These are phyloP conservation scores for Cygnus olor DNA, from an alignment of 2,797 vertebrate genomes.

Conservation along the genomic window DNA sequence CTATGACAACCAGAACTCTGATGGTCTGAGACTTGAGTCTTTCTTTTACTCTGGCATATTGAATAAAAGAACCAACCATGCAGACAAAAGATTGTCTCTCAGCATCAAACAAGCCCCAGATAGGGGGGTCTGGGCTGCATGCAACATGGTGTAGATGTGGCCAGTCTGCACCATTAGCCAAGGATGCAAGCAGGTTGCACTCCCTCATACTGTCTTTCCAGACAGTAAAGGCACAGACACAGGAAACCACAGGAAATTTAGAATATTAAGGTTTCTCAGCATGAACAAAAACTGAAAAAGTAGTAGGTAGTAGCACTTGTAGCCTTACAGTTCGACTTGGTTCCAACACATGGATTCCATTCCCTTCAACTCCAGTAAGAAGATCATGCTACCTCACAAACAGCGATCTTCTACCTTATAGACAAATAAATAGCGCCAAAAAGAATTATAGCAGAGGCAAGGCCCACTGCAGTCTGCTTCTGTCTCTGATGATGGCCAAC, in stretches of 20 bases:
- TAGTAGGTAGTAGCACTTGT: background rate
- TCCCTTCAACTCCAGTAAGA: background rate
- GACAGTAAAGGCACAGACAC: background rate
- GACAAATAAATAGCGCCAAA: background rate
- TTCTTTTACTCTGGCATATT: background rate
- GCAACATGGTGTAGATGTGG: rapidly evolving
- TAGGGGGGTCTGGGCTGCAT: too few relatives aligned
- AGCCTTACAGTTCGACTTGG: background rate
- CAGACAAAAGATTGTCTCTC: background rate
- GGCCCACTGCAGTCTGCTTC: background rate
- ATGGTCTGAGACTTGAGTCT: background rate
- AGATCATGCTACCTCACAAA: background rate
- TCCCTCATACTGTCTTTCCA: background rate
- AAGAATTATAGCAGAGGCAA: background rate
- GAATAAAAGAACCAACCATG: background rate
- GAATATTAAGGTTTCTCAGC: background rate
- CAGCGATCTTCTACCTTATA: background rate
- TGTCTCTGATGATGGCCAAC: background rate
- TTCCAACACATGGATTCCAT: rapidly evolving
- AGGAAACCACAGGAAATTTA: background rate
- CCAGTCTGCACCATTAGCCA: background rate
- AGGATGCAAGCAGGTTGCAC: rapidly evolving
- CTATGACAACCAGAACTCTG: background rate
- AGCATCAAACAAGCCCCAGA: background rate
- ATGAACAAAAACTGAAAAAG: background rate